A percentile compares a stretch with the other conserved stretches of the same genome.
These are phyloP conservation scores for Ophion slaviceki DNA, from an alignment of 2,888 invertebrate species.

Conservation along the genomic window DNA sequence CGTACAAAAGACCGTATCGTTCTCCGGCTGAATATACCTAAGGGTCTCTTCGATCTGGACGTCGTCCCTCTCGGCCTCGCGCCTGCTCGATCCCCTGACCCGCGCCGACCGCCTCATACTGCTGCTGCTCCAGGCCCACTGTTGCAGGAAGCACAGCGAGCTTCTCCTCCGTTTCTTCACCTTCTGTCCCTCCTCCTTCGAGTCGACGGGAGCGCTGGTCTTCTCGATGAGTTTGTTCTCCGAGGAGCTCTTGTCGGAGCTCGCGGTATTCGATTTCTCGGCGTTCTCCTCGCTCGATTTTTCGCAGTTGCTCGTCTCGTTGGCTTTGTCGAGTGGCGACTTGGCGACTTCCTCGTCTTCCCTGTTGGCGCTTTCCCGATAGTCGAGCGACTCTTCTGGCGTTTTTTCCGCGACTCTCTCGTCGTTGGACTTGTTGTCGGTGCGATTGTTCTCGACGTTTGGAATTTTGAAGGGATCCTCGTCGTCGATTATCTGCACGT, in stretches of 20 bases:
- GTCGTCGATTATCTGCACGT: slow-evolving; percentile 78
- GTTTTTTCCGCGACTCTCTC: slow-evolving; percentile 63
- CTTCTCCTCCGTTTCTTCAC: slow-evolving; percentile 89
- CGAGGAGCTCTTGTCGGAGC: slow-evolving; percentile 30
- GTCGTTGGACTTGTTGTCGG: slow-evolving; percentile 67
- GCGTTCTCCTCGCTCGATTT: slow-evolving; percentile 81
- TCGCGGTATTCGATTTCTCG: slow-evolving; percentile 70
- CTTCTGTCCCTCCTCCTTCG: slow-evolving; percentile 84
- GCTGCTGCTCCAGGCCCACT: slow-evolving; percentile 91
- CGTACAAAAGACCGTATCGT: too few relatives aligned
- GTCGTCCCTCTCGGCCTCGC: slow-evolving; percentile 86
- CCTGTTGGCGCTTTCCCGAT: slow-evolving; percentile 2
- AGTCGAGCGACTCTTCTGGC: slow-evolving; percentile 62
- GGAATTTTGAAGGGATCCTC: slow-evolving; percentile 74
- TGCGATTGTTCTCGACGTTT: slow-evolving; percentile 70
- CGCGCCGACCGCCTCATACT: slow-evolving; percentile 82
- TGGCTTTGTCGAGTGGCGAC: background rate
- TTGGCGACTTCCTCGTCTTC: background rate
- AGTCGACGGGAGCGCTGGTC: slow-evolving; percentile 79
- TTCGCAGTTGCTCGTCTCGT: slow-evolving; percentile 80
- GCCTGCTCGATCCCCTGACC: slow-evolving; percentile 84
- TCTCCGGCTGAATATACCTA: slow-evolving; percentile 61
- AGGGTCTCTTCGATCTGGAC: slow-evolving; percentile 88
- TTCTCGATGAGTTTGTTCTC: slow-evolving; percentile 71
- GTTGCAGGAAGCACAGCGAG: slow-evolving; percentile 89